A percentile compares a stretch with the other conserved stretches of the same genome.
phyloP scores from a whole-genome alignment of 2,888 invertebrate species.

The Philaethria dido region DNA sequence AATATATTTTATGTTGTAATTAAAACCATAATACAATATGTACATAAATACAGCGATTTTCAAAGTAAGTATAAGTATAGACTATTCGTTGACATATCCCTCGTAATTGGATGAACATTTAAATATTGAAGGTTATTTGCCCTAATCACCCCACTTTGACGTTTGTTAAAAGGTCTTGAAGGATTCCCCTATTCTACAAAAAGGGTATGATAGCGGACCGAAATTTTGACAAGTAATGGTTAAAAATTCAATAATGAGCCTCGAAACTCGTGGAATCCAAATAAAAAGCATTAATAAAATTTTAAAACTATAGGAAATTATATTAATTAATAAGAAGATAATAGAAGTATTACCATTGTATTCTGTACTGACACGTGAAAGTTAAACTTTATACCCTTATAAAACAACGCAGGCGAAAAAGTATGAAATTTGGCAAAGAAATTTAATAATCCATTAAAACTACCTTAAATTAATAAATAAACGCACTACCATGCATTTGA shows the following conservation, averaged over 20 bases:
- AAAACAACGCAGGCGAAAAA: too few species aligned
- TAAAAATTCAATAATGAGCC: conserved; percentile 29
- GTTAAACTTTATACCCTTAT: too few species aligned
- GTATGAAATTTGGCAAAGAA: too few species aligned
- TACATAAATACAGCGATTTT: background rate
- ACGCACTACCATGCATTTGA: too few species aligned
- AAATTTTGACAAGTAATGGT: conserved; percentile 26
- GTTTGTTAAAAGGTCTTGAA: conserved; percentile 36
- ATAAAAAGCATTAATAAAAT: conserved; percentile 28
- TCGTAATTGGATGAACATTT: conserved; percentile 24
- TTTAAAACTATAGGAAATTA: conserved; percentile 19
- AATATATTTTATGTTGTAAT: background rate
- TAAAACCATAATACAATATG: background rate
- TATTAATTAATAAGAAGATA: too few species aligned
- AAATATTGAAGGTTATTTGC: conserved; percentile 27
- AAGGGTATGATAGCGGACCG: too few species aligned
- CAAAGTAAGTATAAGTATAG: background rate
- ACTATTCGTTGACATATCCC: conserved; percentile 28
- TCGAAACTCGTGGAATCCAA: conserved; percentile 20
- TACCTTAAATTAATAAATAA: too few species aligned
- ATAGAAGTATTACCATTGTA: too few species aligned
- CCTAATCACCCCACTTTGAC: conserved; percentile 33
- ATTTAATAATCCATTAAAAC: too few species aligned
- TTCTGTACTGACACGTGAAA: too few species aligned
- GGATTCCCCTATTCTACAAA: conserved; percentile 11